These are phyloP conservation scores for Drosophila malerkotliana DNA, from an alignment of 1,140 invertebrate species.

Conservation along the genomic window DNA sequence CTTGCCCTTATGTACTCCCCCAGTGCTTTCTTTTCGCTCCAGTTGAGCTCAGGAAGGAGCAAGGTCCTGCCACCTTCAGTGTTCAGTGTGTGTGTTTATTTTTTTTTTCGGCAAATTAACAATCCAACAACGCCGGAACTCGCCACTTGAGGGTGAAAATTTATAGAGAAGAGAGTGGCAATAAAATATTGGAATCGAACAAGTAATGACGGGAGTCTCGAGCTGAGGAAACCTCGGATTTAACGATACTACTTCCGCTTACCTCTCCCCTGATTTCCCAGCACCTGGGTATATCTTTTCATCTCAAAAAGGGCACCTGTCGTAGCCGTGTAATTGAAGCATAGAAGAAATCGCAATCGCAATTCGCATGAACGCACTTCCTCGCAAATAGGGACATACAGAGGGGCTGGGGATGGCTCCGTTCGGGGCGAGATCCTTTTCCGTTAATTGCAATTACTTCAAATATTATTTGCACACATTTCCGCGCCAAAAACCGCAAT, in stretches of 20 bases:
- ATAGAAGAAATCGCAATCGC: conserved; percentile 38
- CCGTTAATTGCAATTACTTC: conserved; percentile 70
- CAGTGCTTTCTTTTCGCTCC: conserved; percentile 42
- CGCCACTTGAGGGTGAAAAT: not conserved
- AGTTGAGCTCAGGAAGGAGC: not conserved
- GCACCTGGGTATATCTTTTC: not conserved
- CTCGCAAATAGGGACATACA: conserved; percentile 35
- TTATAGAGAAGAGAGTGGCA: not conserved
- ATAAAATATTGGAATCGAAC: not conserved
- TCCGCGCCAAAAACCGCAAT: conserved; percentile 32
- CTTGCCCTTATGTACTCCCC: conserved; percentile 60
- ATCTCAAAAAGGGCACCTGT: not conserved
- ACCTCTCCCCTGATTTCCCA: not conserved
- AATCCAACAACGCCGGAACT: conserved; percentile 24
- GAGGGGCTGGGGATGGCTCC: not conserved
- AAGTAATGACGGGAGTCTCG: not conserved
- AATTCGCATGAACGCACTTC: conserved; percentile 55
- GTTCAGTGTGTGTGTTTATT: not conserved
- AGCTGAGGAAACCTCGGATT: not conserved
- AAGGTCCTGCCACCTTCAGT: conserved; percentile 28
- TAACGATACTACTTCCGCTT: not conserved
- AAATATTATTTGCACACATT: conserved; percentile 71
- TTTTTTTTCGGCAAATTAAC: conserved; percentile 61
- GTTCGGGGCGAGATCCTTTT: conserved; percentile 34
- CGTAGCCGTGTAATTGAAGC: conserved; percentile 10